A percentile compares a stretch with the other conserved stretches of the same genome.
phyloP scores from a whole-genome alignment of 2,888 invertebrate species.

The Eudemis profundana region DNA sequence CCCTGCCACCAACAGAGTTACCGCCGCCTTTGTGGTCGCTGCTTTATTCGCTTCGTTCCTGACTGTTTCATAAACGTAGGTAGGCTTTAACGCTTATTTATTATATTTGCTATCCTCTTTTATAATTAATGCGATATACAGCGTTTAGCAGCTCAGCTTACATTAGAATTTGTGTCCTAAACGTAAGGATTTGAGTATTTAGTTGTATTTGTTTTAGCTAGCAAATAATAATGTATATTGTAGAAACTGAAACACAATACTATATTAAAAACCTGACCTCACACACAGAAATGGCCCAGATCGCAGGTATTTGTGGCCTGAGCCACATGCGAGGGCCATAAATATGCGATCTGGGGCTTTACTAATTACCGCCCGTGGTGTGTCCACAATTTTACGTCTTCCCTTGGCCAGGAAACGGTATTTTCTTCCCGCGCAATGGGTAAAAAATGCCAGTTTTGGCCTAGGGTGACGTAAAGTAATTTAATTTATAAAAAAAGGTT shows the following conservation, averaged over 20 bases:
- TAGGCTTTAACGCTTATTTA: not conserved
- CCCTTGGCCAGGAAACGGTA: too few relatives aligned
- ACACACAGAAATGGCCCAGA: too few relatives aligned
- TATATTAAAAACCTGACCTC: not conserved
- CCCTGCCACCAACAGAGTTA: not conserved
- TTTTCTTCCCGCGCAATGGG: too few relatives aligned
- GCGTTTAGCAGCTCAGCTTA: not conserved
- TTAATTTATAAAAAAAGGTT: too few relatives aligned
- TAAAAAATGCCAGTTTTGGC: too few relatives aligned
- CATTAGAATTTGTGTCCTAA: slow-evolving; percentile 6
- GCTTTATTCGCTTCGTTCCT: not conserved
- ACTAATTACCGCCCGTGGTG: too few relatives aligned
- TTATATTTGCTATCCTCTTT: not conserved
- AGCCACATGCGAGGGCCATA: too few relatives aligned
- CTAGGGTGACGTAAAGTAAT: too few relatives aligned
- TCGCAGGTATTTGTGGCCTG: too few relatives aligned
- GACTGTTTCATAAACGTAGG: slow-evolving; percentile 4
- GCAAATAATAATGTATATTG: not conserved
- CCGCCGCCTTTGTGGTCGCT: not conserved
- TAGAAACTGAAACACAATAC: not conserved
- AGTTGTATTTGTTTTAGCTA: not conserved
- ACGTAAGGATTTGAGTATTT: not conserved
- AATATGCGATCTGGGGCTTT: too few relatives aligned
- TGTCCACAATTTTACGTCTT: too few relatives aligned
- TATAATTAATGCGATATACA: slow-evolving; percentile 1